Conservation (phyloP, 2,113 vertebrate species). For the Periophthalmus modestus region DNA sequence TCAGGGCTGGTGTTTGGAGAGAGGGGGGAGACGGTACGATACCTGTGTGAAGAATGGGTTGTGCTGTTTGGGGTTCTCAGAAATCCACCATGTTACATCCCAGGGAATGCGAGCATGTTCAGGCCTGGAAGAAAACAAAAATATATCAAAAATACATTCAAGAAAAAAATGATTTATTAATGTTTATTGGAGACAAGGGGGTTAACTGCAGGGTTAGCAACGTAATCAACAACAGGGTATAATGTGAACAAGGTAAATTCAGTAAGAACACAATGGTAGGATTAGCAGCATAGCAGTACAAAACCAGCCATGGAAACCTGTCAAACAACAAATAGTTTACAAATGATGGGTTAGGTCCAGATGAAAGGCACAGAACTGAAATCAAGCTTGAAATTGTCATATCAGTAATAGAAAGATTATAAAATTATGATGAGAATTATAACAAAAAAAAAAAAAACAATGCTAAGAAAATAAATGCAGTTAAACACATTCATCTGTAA, state of each 20-base stretch:
- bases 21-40: slow-evolving; percentile 27
- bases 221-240: neutral
- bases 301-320: neutral
- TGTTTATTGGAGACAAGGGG: neutral
- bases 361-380: neutral
- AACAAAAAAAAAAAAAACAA: no score
- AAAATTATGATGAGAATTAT: no score
- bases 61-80: slow-evolving; percentile 42
- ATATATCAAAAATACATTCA: neutral
- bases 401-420: no score
- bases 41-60: slow-evolving; percentile 42
- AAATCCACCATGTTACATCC: slow-evolving; percentile 63
- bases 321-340: neutral
- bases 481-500: no score
- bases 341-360: neutral
- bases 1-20: neutral
- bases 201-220: neutral
- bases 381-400: no score
- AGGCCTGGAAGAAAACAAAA: slow-evolving; percentile 44
- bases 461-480: no score
- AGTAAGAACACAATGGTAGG: neutral
- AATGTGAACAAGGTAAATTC: neutral
- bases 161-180: neutral
- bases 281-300: neutral
- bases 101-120: slow-evolving; percentile 45